Evolutionary conservation across 1,140 invertebrate genomes (phyloP).

Genomic region (Nomia melanderi): DNA sequence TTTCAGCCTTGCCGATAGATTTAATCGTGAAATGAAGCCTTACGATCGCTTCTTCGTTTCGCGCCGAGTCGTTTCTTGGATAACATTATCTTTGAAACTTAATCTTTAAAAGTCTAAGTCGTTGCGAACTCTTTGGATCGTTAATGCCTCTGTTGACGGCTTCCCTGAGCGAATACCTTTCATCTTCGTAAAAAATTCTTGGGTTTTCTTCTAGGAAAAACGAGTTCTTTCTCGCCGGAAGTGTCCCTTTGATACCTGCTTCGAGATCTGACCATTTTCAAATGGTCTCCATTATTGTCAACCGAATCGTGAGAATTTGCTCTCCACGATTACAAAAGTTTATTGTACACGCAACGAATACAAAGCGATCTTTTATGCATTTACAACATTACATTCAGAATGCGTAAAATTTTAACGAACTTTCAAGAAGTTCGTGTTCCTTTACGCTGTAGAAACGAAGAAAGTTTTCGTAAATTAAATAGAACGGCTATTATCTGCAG

Average conservation of each 20-base stretch:
- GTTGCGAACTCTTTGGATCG: not conserved
- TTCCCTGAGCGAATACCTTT: not conserved
- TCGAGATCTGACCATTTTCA: not conserved
- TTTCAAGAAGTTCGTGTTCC: no score
- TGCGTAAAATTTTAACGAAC: no score
- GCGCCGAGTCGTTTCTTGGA: not conserved
- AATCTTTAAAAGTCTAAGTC: not conserved
- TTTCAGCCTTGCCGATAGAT: not conserved
- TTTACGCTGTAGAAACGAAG: no score
- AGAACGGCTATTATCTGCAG: no score
- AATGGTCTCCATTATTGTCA: not conserved
- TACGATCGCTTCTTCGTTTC: not conserved
- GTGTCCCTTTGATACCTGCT: not conserved
- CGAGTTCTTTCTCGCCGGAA: not conserved
- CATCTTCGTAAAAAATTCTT: not conserved
- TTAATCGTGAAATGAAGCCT: conserved; percentile 32
- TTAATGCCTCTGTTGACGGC: not conserved
- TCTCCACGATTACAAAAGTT: no score
- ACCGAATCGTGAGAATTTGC: no score
- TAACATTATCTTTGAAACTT: not conserved
- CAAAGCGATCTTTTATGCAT: no score
- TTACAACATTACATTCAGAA: no score
- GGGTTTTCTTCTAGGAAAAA: not conserved
- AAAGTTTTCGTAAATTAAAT: no score
- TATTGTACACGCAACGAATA: no score